A percentile compares a stretch with the other conserved stretches of the same genome.
These are phyloP conservation scores for Drosophila aff. DNA, from an alignment of 1,140 invertebrate genomes.

Conservation along the genomic window DNA sequence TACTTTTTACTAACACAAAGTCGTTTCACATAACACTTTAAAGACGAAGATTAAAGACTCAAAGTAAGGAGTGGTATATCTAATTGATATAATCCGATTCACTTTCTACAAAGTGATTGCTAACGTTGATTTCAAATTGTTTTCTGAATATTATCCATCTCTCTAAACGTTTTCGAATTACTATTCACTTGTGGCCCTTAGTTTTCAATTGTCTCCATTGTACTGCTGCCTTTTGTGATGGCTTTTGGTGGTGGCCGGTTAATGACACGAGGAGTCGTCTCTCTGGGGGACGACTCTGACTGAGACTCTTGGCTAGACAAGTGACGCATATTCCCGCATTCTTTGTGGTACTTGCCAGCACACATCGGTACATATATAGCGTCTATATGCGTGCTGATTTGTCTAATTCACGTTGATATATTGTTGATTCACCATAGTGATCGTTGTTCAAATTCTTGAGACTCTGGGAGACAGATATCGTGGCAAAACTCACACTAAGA, in stretches of 20 bases:
- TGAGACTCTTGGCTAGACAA: conserved; percentile 64
- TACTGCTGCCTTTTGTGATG: conserved; percentile 19
- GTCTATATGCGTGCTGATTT: conserved; percentile 11
- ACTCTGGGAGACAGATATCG: conserved; percentile 7
- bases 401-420: conserved; percentile 26
- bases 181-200: not conserved
- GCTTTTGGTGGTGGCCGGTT: conserved; percentile 50
- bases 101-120: conserved; percentile 19
- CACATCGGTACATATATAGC: conserved; percentile 18
- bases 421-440: conserved; percentile 33
- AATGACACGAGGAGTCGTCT: conserved; percentile 58
- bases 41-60: not conserved
- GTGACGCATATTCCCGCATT: conserved; percentile 73
- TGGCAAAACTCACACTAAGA: conserved; percentile 7
- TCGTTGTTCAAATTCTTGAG: conserved; percentile 10
- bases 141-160: not conserved
- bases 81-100: conserved; percentile 15
- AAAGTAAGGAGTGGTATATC: not conserved
- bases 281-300: conserved; percentile 17
- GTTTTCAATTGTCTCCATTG: conserved; percentile 37
- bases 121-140: conserved; percentile 2
- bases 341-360: conserved; percentile 63
- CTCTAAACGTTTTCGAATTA: not conserved
- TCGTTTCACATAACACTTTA: not conserved
- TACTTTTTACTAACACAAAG: not conserved